phyloP scores from a whole-genome alignment of 2,797 vertebrate genomes.

The Scomberomorus guttatus region DNA sequence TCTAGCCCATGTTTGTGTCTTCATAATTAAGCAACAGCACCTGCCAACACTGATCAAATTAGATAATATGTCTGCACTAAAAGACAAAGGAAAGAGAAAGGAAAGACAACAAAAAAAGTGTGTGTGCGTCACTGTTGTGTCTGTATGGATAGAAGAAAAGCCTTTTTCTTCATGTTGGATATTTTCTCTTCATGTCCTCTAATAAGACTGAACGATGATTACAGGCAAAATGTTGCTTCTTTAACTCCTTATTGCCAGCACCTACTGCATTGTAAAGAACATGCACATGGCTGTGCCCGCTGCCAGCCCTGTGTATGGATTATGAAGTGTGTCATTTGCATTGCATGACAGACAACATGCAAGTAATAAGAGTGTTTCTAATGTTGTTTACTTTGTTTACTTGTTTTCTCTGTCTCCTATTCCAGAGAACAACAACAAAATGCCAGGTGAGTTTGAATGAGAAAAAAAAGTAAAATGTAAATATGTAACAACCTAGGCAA shows the following conservation, averaged over 20 bases:
- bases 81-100: slow-evolving; percentile 31
- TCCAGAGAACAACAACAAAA: slow-evolving; percentile 90
- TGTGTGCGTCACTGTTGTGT: background rate
- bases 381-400: slow-evolving; percentile 75
- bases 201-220: background rate
- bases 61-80: slow-evolving; percentile 55
- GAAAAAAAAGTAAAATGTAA: background rate
- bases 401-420: slow-evolving; percentile 61
- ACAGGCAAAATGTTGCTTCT: slow-evolving; percentile 3
- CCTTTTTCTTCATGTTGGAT: background rate
- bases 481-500: background rate
- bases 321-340: slow-evolving; percentile 64
- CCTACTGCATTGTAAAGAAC: slow-evolving; percentile 54
- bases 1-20: background rate
- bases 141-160: background rate
- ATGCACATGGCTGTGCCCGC: slow-evolving; percentile 88
- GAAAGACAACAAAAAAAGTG: background rate
- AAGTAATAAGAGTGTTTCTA: slow-evolving; percentile 90
- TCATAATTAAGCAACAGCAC: background rate
- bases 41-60: background rate
- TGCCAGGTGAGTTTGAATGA: slow-evolving; percentile 93
- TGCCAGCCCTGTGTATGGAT: slow-evolving; percentile 79
- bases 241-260: background rate
- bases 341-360: slow-evolving; percentile 96
- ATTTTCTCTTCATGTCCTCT: slow-evolving; percentile 9